These are phyloP conservation scores for Tachina fera DNA, from an alignment of 2,888 invertebrate species.

Conservation along the genomic window DNA sequence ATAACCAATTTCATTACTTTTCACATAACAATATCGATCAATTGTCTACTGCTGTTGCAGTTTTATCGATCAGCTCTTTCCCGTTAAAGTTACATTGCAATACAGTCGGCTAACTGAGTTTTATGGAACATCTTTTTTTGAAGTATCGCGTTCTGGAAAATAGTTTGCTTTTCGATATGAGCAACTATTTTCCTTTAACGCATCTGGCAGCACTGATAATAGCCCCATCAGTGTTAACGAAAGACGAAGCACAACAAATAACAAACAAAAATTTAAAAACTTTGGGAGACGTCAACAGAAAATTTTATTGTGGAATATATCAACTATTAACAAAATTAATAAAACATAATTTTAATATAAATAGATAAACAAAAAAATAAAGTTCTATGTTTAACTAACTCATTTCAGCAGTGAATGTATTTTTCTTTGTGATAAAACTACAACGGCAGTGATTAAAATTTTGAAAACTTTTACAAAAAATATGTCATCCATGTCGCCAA, in stretches of 20 bases:
- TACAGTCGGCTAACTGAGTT: too few species aligned
- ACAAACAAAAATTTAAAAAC: conserved; percentile 34
- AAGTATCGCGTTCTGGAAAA: too few species aligned
- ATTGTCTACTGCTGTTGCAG: too few species aligned
- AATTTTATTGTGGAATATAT: conserved; percentile 71
- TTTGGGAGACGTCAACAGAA: conserved; percentile 66
- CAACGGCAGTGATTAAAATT: conserved; percentile 26
- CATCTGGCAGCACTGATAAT: too few species aligned
- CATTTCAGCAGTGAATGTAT: background rate
- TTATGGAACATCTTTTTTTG: too few species aligned
- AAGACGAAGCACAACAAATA: conserved; percentile 54
- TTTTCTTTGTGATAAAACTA: conserved; percentile 9
- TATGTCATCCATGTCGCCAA: conserved; percentile 80
- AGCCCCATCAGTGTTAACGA: background rate
- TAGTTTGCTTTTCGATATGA: too few species aligned
- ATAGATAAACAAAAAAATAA: conserved; percentile 41
- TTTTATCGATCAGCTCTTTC: too few species aligned
- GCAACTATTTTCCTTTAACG: too few species aligned
- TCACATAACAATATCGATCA: too few species aligned
- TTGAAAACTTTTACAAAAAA: conserved; percentile 61
- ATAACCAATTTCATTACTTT: too few species aligned
- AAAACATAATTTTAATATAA: conserved; percentile 39
- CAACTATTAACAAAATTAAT: conserved; percentile 69
- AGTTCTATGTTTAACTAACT: conserved; percentile 16
- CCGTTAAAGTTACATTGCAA: too few species aligned